Percentiles rank a stretch among this genome's conserved stretches.
Conservation (phyloP, 2,888 invertebrate genomes). For the Andrena camellia region DNA sequence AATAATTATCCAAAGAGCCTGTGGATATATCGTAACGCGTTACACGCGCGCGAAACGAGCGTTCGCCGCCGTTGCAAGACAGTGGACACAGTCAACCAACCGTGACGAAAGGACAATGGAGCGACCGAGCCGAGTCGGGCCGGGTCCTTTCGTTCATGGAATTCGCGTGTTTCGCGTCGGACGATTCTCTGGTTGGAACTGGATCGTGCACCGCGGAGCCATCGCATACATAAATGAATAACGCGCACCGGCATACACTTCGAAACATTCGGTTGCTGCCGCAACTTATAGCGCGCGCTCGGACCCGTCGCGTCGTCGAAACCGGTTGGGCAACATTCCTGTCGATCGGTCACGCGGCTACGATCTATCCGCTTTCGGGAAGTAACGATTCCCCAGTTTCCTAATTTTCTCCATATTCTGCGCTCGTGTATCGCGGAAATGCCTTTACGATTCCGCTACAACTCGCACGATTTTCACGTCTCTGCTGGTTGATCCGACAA, state of each 20-base stretch:
- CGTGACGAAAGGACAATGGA: constrained; percentile 5
- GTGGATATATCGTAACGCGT: background rate
- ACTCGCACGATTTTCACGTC: background rate
- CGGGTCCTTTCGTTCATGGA: too few species aligned
- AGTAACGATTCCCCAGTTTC: background rate
- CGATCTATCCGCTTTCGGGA: background rate
- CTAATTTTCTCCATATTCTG: background rate
- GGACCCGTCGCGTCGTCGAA: constrained; percentile 43
- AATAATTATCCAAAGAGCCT: too few species aligned
- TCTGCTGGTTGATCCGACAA: background rate
- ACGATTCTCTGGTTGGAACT: background rate
- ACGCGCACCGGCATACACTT: too few species aligned
- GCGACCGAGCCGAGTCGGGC: background rate
- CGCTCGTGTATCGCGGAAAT: background rate
- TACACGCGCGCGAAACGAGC: background rate
- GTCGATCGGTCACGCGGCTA: constrained; percentile 63
- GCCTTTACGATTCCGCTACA: background rate
- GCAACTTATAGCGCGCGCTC: background rate
- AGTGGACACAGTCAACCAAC: background rate
- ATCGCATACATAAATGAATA: too few species aligned
- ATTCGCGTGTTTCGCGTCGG: background rate
- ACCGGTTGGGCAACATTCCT: constrained; percentile 80
- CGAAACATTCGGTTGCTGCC: too few species aligned
- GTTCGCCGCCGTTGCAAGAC: too few species aligned
- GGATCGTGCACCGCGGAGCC: background rate